Conservation (phyloP, 2,888 invertebrate species). For the Vannuccia rotundouncinata region DNA sequence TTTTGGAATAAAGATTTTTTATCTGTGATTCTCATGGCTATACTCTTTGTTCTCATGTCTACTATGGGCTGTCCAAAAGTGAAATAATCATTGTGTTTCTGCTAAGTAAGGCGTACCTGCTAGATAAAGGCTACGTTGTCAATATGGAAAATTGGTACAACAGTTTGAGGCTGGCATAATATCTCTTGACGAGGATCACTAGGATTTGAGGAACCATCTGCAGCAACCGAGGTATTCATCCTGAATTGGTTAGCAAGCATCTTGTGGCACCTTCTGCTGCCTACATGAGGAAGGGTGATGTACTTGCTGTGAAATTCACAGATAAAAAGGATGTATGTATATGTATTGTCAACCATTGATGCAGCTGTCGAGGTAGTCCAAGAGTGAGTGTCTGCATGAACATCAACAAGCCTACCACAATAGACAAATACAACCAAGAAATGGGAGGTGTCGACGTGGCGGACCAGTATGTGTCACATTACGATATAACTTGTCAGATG, state of each 20-base stretch:
- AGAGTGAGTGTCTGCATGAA: constrained; percentile 15
- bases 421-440: constrained; percentile 17
- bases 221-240: constrained; percentile 18
- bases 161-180: constrained; percentile 16
- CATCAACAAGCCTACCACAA: constrained; percentile 32
- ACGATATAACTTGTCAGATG: constrained; percentile 18
- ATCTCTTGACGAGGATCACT: constrained; percentile 18
- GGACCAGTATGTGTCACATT: constrained; percentile 20
- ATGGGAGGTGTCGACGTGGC: constrained; percentile 28
- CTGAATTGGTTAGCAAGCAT: constrained; percentile 21
- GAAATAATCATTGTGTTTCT: constrained; percentile 14
- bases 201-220: constrained; percentile 24
- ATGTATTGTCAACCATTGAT: constrained; percentile 24
- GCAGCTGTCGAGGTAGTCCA: constrained; percentile 19
- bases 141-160: constrained; percentile 32
- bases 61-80: constrained; percentile 19
- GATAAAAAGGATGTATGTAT: constrained; percentile 21
- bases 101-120: constrained; percentile 12
- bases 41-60: constrained; percentile 27
- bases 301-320: constrained; percentile 24
- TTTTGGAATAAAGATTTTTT: constrained; percentile 22
- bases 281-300: constrained; percentile 28
- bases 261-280: constrained; percentile 25
- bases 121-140: constrained; percentile 32
- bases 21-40: constrained; percentile 30